These are phyloP conservation scores for Chaenogobius annularis DNA, from an alignment of 2,113 vertebrate genomes.

Conservation along the genomic window DNA sequence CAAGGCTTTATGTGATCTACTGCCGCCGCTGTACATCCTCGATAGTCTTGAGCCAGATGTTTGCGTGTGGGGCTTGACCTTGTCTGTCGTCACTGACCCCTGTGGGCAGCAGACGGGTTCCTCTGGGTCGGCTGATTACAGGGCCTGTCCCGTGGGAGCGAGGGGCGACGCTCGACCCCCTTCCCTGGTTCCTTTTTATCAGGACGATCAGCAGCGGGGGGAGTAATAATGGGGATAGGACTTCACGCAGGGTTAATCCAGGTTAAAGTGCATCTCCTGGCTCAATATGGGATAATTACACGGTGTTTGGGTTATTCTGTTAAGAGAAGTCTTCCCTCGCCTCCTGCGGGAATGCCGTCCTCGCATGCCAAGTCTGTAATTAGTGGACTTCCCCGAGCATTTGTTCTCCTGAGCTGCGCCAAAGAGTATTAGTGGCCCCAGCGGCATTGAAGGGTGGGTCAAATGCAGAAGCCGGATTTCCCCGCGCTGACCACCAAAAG, in stretches of 20 bases:
- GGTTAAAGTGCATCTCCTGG: constrained; percentile 37
- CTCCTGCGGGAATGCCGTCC: background rate
- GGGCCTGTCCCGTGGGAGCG: constrained; percentile 45
- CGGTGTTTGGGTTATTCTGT: constrained; percentile 46
- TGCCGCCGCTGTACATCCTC: no score
- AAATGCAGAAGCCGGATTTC: background rate
- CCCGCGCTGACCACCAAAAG: no score
- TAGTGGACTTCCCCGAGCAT: background rate
- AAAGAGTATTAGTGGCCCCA: background rate
- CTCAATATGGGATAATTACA: constrained; percentile 66
- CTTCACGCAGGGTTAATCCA: constrained; percentile 54
- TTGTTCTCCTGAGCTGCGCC: background rate
- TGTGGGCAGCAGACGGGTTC: constrained; percentile 45
- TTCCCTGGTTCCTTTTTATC: constrained; percentile 38
- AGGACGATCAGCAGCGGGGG: constrained; percentile 29
- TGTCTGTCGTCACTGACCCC: constrained; percentile 21
- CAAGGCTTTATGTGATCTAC: no score
- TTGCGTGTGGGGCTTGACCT: constrained; percentile 3
- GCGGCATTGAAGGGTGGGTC: background rate
- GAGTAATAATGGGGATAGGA: constrained; percentile 19
- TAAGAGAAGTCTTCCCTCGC: constrained; percentile 23
- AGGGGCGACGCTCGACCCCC: constrained; percentile 14
- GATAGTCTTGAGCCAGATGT: background rate
- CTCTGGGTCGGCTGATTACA: constrained; percentile 56
- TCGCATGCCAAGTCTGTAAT: background rate